phyloP scores from a whole-genome alignment of 2,888 invertebrate species.

The Cephonodes hylas region DNA sequence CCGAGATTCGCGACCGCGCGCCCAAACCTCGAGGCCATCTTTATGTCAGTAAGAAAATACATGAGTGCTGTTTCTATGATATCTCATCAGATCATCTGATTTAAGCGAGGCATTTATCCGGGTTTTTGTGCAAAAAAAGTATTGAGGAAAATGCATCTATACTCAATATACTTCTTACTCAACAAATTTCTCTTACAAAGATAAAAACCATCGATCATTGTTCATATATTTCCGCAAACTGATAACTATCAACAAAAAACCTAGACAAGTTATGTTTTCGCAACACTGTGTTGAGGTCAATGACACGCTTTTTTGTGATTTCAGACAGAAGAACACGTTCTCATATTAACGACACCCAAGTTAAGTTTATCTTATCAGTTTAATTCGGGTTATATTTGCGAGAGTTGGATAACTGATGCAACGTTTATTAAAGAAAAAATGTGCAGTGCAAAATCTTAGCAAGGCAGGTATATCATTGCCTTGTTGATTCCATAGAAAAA shows the following conservation, averaged over 20 bases:
- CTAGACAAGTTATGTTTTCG: neutral
- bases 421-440: neutral
- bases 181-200: neutral
- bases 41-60: no score
- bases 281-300: constrained; percentile 6
- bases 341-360: neutral
- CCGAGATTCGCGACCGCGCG: no score
- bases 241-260: neutral
- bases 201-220: neutral
- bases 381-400: constrained; percentile 2
- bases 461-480: no score
- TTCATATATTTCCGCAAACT: neutral
- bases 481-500: no score
- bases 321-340: neutral
- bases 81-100: no score
- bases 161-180: no score
- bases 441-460: neutral
- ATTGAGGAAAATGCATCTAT: no score
- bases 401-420: neutral
- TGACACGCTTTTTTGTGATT: constrained; percentile 8
- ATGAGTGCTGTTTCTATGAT: no score
- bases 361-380: neutral
- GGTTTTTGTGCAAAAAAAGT: no score
- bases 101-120: no score
- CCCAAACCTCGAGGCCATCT: no score